Conservation (phyloP, 1,140 invertebrate species). For the Pentalonia nigronervosa region DNA sequence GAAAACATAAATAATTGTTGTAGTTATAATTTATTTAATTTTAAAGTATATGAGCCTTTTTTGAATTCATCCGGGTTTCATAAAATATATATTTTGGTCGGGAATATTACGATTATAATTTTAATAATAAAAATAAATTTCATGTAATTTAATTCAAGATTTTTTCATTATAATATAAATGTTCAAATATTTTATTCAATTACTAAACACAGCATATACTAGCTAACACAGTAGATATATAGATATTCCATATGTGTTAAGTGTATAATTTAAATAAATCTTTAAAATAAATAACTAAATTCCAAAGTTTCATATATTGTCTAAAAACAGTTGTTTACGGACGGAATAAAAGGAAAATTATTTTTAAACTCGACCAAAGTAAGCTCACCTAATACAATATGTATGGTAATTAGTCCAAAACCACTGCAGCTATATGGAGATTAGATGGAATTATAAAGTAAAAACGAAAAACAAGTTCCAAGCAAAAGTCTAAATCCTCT, state of each 20-base stretch:
- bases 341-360: background rate
- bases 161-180: background rate
- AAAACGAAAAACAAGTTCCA: conserved; percentile 25
- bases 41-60: background rate
- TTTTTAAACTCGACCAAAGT: background rate
- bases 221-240: background rate
- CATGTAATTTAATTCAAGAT: background rate
- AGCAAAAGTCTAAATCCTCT: conserved; percentile 32
- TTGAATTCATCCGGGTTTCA: background rate
- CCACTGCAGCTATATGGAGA: no score
- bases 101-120: background rate
- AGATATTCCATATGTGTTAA: background rate
- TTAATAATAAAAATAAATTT: background rate
- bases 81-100: background rate
- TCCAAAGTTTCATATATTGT: background rate
- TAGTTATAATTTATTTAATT: background rate
- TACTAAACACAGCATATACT: background rate
- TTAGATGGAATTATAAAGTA: conserved; percentile 20
- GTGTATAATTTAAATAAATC: background rate
- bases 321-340: background rate
- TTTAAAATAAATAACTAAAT: background rate
- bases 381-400: background rate
- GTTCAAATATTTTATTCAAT: background rate
- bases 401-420: background rate
- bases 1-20: background rate